phyloP scores from a whole-genome alignment of 2,888 invertebrate species.

The Agrotis puta region DNA sequence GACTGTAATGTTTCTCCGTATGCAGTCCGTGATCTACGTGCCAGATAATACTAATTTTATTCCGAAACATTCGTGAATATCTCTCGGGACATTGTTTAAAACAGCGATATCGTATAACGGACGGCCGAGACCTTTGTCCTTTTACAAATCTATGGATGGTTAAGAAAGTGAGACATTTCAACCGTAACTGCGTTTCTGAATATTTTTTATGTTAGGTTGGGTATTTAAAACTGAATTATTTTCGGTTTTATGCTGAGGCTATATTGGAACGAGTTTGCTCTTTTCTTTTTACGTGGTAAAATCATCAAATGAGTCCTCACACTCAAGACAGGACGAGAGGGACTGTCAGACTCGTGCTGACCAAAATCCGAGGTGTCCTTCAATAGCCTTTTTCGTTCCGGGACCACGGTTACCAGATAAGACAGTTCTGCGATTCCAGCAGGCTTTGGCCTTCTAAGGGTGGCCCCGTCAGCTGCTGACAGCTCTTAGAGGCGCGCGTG shows the following conservation, averaged over 20 bases:
- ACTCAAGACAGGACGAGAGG: too few species aligned
- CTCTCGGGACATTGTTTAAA: slow-evolving; percentile 9
- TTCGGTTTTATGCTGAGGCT: neutral
- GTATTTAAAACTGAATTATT: neutral
- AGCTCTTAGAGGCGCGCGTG: too few species aligned
- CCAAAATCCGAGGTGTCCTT: too few species aligned
- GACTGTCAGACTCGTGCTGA: too few species aligned
- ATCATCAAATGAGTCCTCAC: too few species aligned
- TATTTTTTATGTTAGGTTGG: neutral
- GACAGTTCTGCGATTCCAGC: too few species aligned
- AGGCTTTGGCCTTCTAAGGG: too few species aligned
- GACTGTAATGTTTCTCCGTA: neutral
- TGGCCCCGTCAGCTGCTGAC: too few species aligned
- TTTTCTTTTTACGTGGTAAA: too few species aligned
- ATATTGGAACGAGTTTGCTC: too few species aligned
- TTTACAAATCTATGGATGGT: slow-evolving; percentile 16
- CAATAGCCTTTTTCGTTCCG: too few species aligned
- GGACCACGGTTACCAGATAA: too few species aligned
- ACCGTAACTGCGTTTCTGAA: neutral
- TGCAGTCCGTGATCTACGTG: slow-evolving; percentile 25
- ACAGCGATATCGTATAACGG: slow-evolving; percentile 2
- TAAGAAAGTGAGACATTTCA: slow-evolving; percentile 7
- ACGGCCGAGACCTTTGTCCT: slow-evolving; percentile 29
- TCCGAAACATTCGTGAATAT: slow-evolving; percentile 11
- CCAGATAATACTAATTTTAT: slow-evolving; percentile 16